Percentiles rank a stretch among this genome's conserved stretches.
phyloP scores from a whole-genome alignment of 2,113 vertebrate genomes.

The Dicentrarchus labrax region DNA sequence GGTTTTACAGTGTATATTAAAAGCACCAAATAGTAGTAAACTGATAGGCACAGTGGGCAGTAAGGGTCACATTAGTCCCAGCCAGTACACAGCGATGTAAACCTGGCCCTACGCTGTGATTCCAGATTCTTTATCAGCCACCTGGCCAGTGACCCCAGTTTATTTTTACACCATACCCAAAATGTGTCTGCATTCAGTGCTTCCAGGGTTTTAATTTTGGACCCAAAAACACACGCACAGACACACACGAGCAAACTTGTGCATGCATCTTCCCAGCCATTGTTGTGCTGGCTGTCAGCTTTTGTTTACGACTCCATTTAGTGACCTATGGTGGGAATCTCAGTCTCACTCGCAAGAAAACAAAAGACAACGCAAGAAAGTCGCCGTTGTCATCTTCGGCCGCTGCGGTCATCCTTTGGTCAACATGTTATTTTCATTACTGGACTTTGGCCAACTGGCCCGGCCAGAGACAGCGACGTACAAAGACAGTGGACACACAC shows the following conservation, averaged over 20 bases:
- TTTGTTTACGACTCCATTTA: constrained; percentile 45
- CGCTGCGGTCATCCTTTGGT: constrained; percentile 75
- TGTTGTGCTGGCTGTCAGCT: constrained; percentile 49
- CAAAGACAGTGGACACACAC: constrained; percentile 47
- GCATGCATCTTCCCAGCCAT: constrained; percentile 49
- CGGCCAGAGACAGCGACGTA: constrained; percentile 47
- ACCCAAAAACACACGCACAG: background rate
- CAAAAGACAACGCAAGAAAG: constrained; percentile 58
- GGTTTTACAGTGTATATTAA: no score
- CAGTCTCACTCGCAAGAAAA: constrained; percentile 9
- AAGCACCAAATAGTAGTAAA: no score
- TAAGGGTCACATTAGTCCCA: no score
- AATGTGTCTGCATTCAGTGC: no score
- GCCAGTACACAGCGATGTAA: no score
- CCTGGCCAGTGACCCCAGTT: no score
- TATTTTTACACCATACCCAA: no score
- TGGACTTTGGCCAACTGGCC: constrained; percentile 87
- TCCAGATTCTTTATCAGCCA: no score
- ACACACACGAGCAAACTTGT: background rate
- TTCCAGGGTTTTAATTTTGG: no score
- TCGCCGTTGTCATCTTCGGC: constrained; percentile 58
- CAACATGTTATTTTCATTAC: constrained; percentile 88
- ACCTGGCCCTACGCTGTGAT: no score
- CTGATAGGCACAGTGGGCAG: no score
- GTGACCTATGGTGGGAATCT: constrained; percentile 49